Evolutionary conservation across 2,113 vertebrate species (phyloP), one percentile per base, ranked within the genome.

Genomic region (Pedetes capensis): DNA sequence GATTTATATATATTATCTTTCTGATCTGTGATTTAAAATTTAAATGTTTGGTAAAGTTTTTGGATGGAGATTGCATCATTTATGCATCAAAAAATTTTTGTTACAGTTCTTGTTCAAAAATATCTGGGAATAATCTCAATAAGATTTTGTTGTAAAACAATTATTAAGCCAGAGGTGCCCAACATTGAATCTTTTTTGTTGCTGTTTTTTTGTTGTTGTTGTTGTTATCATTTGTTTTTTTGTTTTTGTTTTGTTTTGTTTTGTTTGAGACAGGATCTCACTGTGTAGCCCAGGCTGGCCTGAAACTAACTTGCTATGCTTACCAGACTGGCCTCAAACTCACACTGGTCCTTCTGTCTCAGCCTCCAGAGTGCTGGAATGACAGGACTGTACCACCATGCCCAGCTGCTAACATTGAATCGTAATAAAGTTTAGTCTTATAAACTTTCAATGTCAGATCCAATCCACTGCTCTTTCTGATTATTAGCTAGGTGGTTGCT

Each of bases 111-210:
- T 94, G 29, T 68, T 93, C 76, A 87, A 61, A 81, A 68, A 23
- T 72, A 81, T 87, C 44, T 93, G 37, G 6, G 23, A 88, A 79
- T 78, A 87, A 95, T 80, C 75, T 49, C 66, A 75, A 1, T 59
- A 83, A 91, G 29, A 61, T 64, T 91, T 86, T 83, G 9, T 75
- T 93, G 7, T 64, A 91, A 96, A 95, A 61, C 34, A 47, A 81
- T n/a, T 74, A 79, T 44, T 80, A 72, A 47, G 39, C 20, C 53
- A 92, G 32, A 89, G 91, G 57, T 57, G 22, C 51, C 34, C 87
- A 44, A 88, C 12, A 75, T 71, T 87, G n/a, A n/a, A n/a, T n/a
- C n/a, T n/a, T n/a, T n/a, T n/a, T n/a, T n/a, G n/a, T n/a, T n/a
- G n/a, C n/a, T n/a, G n/a, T n/a, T n/a, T n/a, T n/a, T n/a, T n/a